Evolutionary conservation across 2,113 vertebrate species (phyloP).

Genomic region (Helogale parvula): DNA sequence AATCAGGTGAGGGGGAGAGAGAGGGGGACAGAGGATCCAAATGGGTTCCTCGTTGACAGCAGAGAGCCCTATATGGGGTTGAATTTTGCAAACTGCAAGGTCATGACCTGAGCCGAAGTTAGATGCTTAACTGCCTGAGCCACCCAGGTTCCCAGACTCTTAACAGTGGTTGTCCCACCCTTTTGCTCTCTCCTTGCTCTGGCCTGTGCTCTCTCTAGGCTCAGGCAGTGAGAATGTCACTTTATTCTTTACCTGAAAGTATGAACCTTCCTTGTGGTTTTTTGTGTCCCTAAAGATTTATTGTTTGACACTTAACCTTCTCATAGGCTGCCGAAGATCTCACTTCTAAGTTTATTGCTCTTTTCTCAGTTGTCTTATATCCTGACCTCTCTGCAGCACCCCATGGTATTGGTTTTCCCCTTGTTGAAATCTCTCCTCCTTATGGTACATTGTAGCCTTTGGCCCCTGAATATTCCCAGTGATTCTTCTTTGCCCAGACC

Average conservation of each 20-base stretch:
- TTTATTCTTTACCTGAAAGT: not conserved
- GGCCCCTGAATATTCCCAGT: not conserved
- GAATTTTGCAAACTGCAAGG: too few species aligned
- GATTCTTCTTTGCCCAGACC: not conserved
- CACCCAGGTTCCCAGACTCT: too few species aligned
- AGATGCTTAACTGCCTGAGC: too few species aligned
- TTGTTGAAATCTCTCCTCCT: not conserved
- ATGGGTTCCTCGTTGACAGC: too few species aligned
- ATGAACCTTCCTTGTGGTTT: not conserved
- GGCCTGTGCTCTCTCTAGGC: not conserved
- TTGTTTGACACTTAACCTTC: not conserved
- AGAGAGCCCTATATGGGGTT: too few species aligned
- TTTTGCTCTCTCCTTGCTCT: not conserved
- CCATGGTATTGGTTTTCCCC: not conserved
- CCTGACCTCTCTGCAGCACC: not conserved
- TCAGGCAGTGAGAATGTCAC: not conserved
- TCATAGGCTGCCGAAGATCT: not conserved
- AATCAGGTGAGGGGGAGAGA: too few species aligned
- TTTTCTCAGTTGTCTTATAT: not conserved
- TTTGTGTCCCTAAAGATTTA: not conserved
- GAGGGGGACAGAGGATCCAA: too few species aligned
- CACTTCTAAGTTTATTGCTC: not conserved
- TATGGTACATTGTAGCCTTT: not conserved
- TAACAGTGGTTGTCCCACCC: not conserved
- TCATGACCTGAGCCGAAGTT: too few species aligned